phyloP scores from a whole-genome alignment of 2,888 invertebrate species.

The Polydrusus cervinus region DNA sequence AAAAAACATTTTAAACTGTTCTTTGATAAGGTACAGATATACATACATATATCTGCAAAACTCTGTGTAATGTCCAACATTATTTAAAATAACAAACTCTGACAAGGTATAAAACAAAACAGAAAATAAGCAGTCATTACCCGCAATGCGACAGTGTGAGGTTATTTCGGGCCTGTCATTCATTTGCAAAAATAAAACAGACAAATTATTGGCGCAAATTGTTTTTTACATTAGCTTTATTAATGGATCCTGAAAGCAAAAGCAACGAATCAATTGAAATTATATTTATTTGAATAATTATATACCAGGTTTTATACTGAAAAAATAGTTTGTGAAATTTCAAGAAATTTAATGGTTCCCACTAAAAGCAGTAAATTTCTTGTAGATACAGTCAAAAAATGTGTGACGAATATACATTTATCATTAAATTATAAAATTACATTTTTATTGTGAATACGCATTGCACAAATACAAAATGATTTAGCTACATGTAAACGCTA shows the following conservation, averaged over 20 bases:
- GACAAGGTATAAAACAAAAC: not conserved
- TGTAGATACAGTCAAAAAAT: too few species aligned
- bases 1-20: not conserved
- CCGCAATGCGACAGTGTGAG: not conserved
- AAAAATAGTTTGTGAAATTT: too few species aligned
- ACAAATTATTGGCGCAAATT: not conserved
- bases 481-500: too few species aligned
- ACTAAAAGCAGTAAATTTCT: too few species aligned
- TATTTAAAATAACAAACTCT: not conserved
- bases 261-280: not conserved
- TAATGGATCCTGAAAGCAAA: constrained; percentile 2
- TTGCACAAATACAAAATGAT: too few species aligned
- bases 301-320: not conserved
- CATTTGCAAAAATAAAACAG: constrained; percentile 14
- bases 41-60: too few species aligned
- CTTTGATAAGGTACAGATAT: not conserved
- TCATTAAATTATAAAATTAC: too few species aligned
- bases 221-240: not conserved
- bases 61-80: not conserved
- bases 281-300: not conserved
- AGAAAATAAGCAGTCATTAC: not conserved
- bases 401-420: too few species aligned
- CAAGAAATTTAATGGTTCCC: too few species aligned
- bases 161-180: constrained; percentile 6
- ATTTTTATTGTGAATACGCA: too few species aligned